phyloP scores from a whole-genome alignment of 2,113 vertebrate genomes.

The Melierax canorus region DNA sequence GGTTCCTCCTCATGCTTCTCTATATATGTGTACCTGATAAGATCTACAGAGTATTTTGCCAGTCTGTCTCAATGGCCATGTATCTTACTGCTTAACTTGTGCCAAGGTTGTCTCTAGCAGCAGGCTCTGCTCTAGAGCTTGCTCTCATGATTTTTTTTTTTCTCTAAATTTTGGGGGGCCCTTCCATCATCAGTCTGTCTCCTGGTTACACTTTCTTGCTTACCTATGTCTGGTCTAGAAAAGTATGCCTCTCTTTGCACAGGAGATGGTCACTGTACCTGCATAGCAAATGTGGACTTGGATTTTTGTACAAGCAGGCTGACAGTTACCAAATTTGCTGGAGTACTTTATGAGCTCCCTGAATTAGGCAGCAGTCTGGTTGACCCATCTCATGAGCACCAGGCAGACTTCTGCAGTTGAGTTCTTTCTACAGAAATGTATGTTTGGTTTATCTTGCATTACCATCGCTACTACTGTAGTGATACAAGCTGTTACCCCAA shows the following conservation, averaged over 20 bases:
- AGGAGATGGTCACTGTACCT: neutral
- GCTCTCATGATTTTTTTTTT: neutral
- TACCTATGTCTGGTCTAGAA: neutral
- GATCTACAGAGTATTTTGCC: neutral
- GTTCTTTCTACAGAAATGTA: neutral
- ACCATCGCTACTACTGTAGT: neutral
- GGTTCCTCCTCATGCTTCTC: neutral
- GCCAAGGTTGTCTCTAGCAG: neutral
- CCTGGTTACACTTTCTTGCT: neutral
- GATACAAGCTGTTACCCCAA: neutral
- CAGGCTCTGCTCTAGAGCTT: neutral
- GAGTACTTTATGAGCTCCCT: neutral
- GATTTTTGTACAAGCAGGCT: neutral
- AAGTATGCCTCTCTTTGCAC: neutral
- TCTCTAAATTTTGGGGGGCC: neutral
- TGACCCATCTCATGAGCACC: neutral
- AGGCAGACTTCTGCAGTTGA: neutral
- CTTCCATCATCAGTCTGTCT: neutral
- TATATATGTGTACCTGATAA: neutral
- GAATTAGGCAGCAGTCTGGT: neutral
- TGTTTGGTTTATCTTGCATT: neutral
- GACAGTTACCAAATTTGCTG: neutral
- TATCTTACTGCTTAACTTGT: neutral
- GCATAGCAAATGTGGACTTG: neutral
- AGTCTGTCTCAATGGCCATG: neutral